A percentile compares a stretch with the other conserved stretches of the same genome.
These are phyloP conservation scores for Gibbula magus DNA, from an alignment of 2,888 invertebrate species.

Conservation along the genomic window DNA sequence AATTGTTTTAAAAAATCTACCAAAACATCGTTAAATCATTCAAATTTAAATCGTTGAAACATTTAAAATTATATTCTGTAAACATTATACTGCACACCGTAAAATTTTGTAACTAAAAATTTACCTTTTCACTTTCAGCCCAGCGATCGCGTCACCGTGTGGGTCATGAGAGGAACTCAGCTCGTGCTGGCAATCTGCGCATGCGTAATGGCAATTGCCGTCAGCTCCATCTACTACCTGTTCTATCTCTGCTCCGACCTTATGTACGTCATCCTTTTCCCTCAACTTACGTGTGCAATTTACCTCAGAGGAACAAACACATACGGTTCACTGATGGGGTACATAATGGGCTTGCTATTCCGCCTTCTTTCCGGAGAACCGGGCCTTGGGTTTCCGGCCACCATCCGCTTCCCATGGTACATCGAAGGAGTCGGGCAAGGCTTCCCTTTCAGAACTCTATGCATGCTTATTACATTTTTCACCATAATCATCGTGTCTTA, in stretches of 20 bases:
- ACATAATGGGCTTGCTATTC: conserved; percentile 53
- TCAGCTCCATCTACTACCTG: conserved; percentile 96
- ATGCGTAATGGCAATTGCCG: conserved; percentile 95
- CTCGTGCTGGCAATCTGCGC: conserved; percentile 83
- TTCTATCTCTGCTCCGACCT: conserved; percentile 99
- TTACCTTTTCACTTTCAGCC: conserved; percentile 79
- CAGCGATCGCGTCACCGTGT: conserved; percentile 93
- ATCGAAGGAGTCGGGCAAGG: conserved; percentile 79
- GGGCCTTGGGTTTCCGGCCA: conserved; percentile 38
- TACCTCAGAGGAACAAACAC: conserved; percentile 97
- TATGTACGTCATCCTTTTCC: conserved; percentile 98
- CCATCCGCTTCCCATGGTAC: conserved; percentile 58
- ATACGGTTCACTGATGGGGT: conserved; percentile 87
- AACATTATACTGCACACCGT: no score
- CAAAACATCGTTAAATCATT: no score
- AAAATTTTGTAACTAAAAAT: no score
- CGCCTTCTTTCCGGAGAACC: conserved; percentile 37
- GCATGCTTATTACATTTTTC: conserved; percentile 83
- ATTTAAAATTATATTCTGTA: no score
- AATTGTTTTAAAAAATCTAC: no score
- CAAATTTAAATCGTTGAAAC: no score
- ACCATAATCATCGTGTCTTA: conserved; percentile 61
- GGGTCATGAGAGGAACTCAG: conserved; percentile 90
- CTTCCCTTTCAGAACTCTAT: conserved; percentile 96
- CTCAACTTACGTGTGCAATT: conserved; percentile 97